A percentile compares a stretch with the other conserved stretches of the same genome.
Evolutionary conservation across 2,888 invertebrate species (phyloP).

Genomic region (Leptarthrus brevirostris): DNA sequence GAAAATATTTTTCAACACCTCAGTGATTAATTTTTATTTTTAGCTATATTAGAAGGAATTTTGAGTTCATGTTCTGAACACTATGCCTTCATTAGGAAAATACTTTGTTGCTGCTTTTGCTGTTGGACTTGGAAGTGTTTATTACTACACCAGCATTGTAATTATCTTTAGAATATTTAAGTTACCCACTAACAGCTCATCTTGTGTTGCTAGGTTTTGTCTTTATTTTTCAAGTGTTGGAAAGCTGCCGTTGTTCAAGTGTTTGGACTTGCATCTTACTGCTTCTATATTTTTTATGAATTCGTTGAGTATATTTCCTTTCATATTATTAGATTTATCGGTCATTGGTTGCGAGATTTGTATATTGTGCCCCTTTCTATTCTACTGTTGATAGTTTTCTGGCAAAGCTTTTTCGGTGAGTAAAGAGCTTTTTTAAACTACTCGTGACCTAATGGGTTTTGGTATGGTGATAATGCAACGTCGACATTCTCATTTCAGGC

Average conservation of each 20-base stretch:
- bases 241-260: not conserved
- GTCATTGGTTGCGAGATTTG: too few species aligned
- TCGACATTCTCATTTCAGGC: too few species aligned
- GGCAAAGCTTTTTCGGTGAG: too few species aligned
- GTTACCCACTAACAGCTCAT: not conserved
- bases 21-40: too few species aligned
- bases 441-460: too few species aligned
- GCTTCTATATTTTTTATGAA: slow-evolving; percentile 2
- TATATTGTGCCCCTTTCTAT: too few species aligned
- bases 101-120: slow-evolving; percentile 62
- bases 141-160: slow-evolving; percentile 63
- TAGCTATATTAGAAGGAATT: not conserved
- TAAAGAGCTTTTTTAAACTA: too few species aligned
- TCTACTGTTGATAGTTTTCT: too few species aligned
- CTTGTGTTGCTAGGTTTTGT: not conserved
- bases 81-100: slow-evolving; percentile 58
- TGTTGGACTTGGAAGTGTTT: slow-evolving; percentile 62
- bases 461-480: too few species aligned
- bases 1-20: too few species aligned
- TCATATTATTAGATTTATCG: too few species aligned
- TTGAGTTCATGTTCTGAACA: not conserved
- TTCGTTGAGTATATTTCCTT: slow-evolving; percentile 41
- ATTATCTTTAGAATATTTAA: slow-evolving; percentile 55
- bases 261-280: slow-evolving; percentile 1
- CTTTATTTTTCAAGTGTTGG: not conserved